These are phyloP conservation scores for Austrofundulus limnaeus DNA, from an alignment of 2,113 vertebrate species.

Conservation along the genomic window DNA sequence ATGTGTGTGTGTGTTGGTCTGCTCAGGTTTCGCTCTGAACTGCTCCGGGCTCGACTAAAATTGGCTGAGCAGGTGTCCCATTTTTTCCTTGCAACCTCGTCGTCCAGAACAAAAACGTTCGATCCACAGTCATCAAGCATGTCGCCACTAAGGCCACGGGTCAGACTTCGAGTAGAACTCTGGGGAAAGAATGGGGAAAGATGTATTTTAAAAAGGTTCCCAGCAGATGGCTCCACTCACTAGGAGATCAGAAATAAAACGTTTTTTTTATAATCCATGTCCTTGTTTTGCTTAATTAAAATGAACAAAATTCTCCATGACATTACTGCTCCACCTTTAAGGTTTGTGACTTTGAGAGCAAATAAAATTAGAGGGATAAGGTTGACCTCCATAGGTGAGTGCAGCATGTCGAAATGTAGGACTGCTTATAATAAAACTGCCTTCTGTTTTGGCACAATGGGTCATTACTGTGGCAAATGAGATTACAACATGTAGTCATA, in stretches of 20 bases:
- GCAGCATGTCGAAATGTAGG: too few species aligned
- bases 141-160: background rate
- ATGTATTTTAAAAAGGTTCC: background rate
- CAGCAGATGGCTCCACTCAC: conserved; percentile 16
- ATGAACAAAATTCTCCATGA: too few species aligned
- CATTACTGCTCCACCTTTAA: too few species aligned
- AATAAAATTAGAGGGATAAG: too few species aligned
- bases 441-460: too few species aligned
- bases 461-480: too few species aligned
- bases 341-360: too few species aligned
- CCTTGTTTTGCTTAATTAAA: background rate
- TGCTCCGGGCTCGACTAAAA: conserved; percentile 27
- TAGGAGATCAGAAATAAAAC: too few species aligned
- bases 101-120: conserved; percentile 16
- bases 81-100: background rate
- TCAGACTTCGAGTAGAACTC: background rate
- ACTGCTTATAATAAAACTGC: too few species aligned
- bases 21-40: conserved; percentile 12
- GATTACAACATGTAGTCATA: too few species aligned
- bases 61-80: background rate
- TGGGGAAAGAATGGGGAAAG: conserved; percentile 3
- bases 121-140: conserved; percentile 1
- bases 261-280: background rate
- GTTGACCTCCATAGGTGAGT: too few species aligned
- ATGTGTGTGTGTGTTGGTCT: conserved; percentile 28